Evolutionary conservation across 1,140 invertebrate species (phyloP), one percentile per base, ranked within the genome.

Genomic region (Patella vulgata): DNA sequence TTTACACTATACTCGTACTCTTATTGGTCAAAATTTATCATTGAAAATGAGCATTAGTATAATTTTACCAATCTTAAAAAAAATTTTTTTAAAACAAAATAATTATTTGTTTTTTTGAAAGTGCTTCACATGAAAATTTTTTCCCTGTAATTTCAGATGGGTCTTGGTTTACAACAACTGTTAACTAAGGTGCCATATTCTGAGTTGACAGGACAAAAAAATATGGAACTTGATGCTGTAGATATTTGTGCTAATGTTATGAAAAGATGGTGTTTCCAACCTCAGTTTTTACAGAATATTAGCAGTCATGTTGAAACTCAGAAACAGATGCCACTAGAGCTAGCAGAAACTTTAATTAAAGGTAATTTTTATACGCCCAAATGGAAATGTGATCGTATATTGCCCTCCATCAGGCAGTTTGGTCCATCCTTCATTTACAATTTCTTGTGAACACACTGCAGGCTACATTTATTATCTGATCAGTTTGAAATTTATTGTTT

Each of bases 141-240:
- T 36, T 44, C 39, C 47, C 19, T 56, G 30, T 33, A 19, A 43
- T 61, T 59, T n/a, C 73, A 91, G 86, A 94, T 97, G 85, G 95
- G 95, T 5, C 89, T 91, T 70, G 87, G 89, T 0, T 82, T 98
- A 9, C 91, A 95, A 71, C 91, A 94, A 84, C 79, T 95, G 59
- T 81, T 97, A 30, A 92, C 91, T 1, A 89, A 88, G 77, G 89
- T 90, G 0, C 89, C 90, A 3, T 95, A 94, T 76, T 87, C 89
- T n/a, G 92, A 95, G 81, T 87, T 95, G 0, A 88, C 92, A 8
- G 94, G 94, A 1, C 81, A 93, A 2, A 91, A 89, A 0, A 94
- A 94, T 78, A 88, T 97, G 0, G 95, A 97, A 84, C 96, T 93
- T 93, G 96, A 97, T 84, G 91, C 92, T 12, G 89, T 91, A 0